Evolutionary conservation across 2,797 vertebrate species (phyloP).

Genomic region (Nyctibius grandis): DNA sequence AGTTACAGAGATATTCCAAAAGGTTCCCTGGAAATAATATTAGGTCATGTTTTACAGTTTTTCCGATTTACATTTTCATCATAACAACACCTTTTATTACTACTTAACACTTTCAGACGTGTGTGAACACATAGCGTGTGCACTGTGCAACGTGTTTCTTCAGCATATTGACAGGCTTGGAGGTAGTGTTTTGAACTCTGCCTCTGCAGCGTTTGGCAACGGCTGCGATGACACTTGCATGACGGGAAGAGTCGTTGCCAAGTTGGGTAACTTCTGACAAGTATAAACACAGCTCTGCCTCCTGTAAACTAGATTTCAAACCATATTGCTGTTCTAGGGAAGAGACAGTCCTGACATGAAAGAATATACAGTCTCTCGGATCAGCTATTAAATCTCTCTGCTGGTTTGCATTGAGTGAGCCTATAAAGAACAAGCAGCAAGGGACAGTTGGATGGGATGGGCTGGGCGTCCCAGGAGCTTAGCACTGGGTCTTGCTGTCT

Average conservation of each 20-base stretch:
- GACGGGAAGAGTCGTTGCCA: constrained; percentile 18
- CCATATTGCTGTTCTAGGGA: neutral
- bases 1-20: neutral
- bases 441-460: neutral
- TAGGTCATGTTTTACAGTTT: neutral
- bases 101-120: neutral
- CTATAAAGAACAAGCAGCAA: neutral
- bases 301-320: constrained; percentile 11
- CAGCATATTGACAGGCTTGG: neutral
- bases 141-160: neutral
- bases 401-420: neutral
- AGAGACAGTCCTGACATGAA: neutral
- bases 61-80: neutral
- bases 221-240: neutral
- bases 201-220: constrained; percentile 33
- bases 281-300: constrained; percentile 46
- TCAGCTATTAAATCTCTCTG: neutral
- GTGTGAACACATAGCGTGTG: neutral
- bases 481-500: neutral
- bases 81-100: neutral
- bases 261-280: constrained; percentile 55
- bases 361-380: neutral
- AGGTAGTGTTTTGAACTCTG: constrained; percentile 43
- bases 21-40: neutral
- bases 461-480: neutral